phyloP scores from a whole-genome alignment of 2,888 invertebrate species.

The Synergus laeviventris region DNA sequence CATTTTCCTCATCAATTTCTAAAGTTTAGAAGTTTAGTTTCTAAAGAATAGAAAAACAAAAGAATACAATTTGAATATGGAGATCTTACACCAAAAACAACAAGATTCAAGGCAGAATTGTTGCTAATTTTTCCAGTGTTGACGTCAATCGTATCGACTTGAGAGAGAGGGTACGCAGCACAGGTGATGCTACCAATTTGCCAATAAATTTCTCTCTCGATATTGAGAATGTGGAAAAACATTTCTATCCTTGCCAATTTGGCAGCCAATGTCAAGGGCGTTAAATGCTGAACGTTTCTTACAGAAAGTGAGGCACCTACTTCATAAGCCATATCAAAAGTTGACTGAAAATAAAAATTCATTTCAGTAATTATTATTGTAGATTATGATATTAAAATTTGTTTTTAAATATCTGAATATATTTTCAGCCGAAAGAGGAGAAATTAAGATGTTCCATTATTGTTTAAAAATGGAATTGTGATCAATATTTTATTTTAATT shows the following conservation, averaged over 20 bases:
- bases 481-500: not conserved
- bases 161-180: constrained; percentile 96
- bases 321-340: constrained; percentile 96
- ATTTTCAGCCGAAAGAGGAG: not conserved
- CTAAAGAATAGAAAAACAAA: too few species aligned
- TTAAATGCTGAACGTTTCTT: constrained; percentile 90
- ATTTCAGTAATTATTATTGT: not conserved
- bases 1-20: not conserved
- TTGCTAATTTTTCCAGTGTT: constrained; percentile 95
- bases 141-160: constrained; percentile 96
- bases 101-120: constrained; percentile 95
- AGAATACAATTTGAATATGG: not conserved
- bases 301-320: constrained; percentile 93
- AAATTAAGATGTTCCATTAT: too few species aligned
- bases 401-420: not conserved
- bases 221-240: constrained; percentile 97
- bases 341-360: constrained; percentile 78
- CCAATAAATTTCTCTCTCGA: constrained; percentile 98
- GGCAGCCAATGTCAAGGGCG: constrained; percentile 95
- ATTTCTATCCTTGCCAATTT: constrained; percentile 95
- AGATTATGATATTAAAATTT: not conserved
- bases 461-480: too few species aligned
- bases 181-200: constrained; percentile 97
- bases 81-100: constrained; percentile 94
- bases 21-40: not conserved